phyloP scores from a whole-genome alignment of 2,113 vertebrate species.

The Thamnophis sirtalis region DNA sequence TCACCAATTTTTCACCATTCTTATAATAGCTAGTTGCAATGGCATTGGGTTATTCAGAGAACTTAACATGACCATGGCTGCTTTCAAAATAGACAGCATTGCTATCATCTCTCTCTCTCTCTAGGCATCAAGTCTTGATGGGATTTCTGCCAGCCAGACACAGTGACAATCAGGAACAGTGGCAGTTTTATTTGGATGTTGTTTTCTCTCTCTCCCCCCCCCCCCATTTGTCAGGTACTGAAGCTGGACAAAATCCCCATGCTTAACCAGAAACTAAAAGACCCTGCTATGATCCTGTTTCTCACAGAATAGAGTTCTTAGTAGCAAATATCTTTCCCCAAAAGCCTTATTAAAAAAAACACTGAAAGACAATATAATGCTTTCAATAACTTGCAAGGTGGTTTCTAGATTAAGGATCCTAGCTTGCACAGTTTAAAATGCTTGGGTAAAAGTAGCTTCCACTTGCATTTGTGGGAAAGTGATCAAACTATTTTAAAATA shows the following conservation, averaged over 20 bases:
- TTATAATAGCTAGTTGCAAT: neutral
- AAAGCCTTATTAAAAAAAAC: neutral
- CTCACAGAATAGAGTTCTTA: neutral
- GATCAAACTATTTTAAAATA: neutral
- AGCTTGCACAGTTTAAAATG: neutral
- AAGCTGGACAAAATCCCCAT: neutral
- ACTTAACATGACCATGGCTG: neutral
- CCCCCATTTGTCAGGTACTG: neutral
- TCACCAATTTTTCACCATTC: neutral
- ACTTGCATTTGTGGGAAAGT: neutral
- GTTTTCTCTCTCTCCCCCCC: neutral
- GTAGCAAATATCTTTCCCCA: neutral
- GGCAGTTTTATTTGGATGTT: neutral
- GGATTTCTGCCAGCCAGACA: neutral
- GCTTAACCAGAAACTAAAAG: neutral
- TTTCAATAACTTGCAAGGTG: neutral
- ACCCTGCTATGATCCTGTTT: neutral
- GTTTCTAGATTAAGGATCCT: neutral
- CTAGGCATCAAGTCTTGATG: neutral
- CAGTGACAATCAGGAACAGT: neutral
- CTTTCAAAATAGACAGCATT: neutral
- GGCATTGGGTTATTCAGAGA: neutral
- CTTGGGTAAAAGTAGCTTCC: neutral
- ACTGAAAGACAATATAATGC: neutral
- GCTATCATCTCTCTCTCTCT: neutral